phyloP scores from a whole-genome alignment of 2,888 invertebrate species.

The Aproaerema taeniolella region DNA sequence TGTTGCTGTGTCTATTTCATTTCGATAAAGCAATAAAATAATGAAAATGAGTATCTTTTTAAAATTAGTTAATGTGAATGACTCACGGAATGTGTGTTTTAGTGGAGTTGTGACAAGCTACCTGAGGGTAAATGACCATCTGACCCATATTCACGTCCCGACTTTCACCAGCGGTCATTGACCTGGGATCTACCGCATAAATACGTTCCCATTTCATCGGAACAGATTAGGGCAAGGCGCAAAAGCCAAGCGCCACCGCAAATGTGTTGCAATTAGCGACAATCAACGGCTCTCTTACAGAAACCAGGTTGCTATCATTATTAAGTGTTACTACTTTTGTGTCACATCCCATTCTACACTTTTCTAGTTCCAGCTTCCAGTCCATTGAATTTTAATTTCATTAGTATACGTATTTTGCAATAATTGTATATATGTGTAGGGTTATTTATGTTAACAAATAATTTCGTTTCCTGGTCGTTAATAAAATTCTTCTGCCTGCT shows the following conservation, averaged over 20 bases:
- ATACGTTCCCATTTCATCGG: slow-evolving; percentile 61
- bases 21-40: slow-evolving; percentile 13
- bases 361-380: no score
- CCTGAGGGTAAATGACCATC: slow-evolving; percentile 72
- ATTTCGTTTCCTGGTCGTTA: no score
- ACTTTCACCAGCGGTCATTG: slow-evolving; percentile 71
- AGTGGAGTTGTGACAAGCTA: slow-evolving; percentile 40
- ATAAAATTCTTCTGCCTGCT: no score
- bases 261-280: slow-evolving; percentile 1
- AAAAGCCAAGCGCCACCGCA: neutral
- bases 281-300: neutral
- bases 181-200: slow-evolving; percentile 66
- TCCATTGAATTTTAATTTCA: no score
- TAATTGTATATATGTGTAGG: no score
- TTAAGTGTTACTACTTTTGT: no score
- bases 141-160: slow-evolving; percentile 68
- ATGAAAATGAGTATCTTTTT: neutral
- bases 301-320: no score
- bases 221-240: slow-evolving; percentile 1
- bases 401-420: no score
- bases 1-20: slow-evolving; percentile 5
- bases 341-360: no score
- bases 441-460: no score
- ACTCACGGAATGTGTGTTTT: neutral
- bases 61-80: slow-evolving; percentile 3